A percentile compares a stretch with the other conserved stretches of the same genome.
phyloP scores from a whole-genome alignment of 2,888 invertebrate species.

The Piscicola geometra region DNA sequence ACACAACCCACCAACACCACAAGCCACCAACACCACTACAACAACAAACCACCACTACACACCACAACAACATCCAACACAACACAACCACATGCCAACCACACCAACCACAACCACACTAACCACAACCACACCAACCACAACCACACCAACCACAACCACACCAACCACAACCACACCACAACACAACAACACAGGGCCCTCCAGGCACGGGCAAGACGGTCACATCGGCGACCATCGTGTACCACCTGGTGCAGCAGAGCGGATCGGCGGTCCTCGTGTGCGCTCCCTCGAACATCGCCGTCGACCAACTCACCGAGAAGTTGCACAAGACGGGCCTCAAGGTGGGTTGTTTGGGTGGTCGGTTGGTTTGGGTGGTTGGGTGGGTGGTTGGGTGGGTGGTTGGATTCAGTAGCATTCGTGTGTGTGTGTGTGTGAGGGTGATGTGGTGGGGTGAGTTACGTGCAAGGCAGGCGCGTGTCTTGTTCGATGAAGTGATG shows the following conservation, averaged over 20 bases:
- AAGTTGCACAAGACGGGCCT: constrained; percentile 95
- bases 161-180: too few relatives aligned
- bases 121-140: too few relatives aligned
- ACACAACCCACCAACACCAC: too few relatives aligned
- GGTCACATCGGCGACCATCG: constrained; percentile 97
- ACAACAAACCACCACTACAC: too few relatives aligned
- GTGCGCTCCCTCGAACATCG: constrained; percentile 97
- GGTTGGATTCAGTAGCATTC: constrained; percentile 48
- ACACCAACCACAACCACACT: too few relatives aligned
- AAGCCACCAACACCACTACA: too few relatives aligned
- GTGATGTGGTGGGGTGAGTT: not conserved
- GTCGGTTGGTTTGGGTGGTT: not conserved
- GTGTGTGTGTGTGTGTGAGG: not conserved
- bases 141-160: too few relatives aligned
- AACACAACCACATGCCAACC: too few relatives aligned
- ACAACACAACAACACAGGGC: constrained; percentile 55
- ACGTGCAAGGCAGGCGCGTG: not conserved
- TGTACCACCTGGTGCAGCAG: constrained; percentile 92
- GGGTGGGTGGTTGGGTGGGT: not conserved
- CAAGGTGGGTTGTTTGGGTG: constrained; percentile 59
- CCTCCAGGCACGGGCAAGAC: constrained; percentile 97
- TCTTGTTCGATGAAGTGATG: not conserved
- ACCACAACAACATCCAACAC: too few relatives aligned
- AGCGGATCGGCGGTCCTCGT: constrained; percentile 86
- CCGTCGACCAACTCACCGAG: constrained; percentile 96